Percentiles rank a stretch among this genome's conserved stretches.
Evolutionary conservation across 2,888 invertebrate genomes (phyloP).

Genomic region (Nemapogon koenigi): DNA sequence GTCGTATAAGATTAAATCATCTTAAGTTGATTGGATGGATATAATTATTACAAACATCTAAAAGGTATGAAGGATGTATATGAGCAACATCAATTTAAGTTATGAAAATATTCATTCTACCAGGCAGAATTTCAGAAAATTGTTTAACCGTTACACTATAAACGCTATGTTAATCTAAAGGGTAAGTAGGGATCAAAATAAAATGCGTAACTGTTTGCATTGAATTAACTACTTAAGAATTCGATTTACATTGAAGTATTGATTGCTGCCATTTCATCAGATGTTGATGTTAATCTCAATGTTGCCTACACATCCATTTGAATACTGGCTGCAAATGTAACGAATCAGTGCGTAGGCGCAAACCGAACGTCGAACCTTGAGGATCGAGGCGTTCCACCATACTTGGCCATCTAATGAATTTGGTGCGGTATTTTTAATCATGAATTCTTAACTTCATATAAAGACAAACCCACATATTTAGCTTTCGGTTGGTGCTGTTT

Average conservation of each 20-base stretch:
- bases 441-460: slow-evolving; percentile 9
- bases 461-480: slow-evolving; percentile 6
- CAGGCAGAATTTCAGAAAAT: too few relatives aligned
- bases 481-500: not conserved
- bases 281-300: slow-evolving; percentile 11
- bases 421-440: slow-evolving; percentile 12
- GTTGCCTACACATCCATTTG: slow-evolving; percentile 10
- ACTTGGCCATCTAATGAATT: slow-evolving; percentile 10
- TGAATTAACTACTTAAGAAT: too few relatives aligned
- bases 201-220: too few relatives aligned
- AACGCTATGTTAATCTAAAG: too few relatives aligned
- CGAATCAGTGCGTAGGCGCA: slow-evolving; percentile 11
- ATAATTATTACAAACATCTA: too few relatives aligned
- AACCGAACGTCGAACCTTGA: slow-evolving; percentile 10
- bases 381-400: slow-evolving; percentile 3
- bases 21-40: too few relatives aligned
- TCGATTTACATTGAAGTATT: not conserved
- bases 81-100: too few relatives aligned
- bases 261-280: not conserved
- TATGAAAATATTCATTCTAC: too few relatives aligned
- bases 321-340: slow-evolving; percentile 9
- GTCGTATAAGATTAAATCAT: too few relatives aligned
- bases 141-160: too few relatives aligned
- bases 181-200: too few relatives aligned
- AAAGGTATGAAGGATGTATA: too few relatives aligned